Conservation (phyloP, 2,888 invertebrate genomes). For the Imbricaverruca yamaguchii region DNA sequence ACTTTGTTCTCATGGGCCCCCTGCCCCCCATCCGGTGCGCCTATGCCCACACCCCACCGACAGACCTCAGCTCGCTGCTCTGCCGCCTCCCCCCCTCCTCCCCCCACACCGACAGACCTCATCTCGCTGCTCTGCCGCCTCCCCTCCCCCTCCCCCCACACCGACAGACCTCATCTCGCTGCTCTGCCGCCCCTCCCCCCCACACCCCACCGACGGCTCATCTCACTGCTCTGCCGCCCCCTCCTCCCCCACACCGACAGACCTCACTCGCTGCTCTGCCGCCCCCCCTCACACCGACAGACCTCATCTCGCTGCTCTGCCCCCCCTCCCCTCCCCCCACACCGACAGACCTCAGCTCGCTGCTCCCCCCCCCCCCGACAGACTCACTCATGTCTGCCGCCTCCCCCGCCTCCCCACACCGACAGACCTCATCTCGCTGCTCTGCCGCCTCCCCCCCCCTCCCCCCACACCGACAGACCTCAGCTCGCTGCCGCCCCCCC, state of each 20-base stretch:
- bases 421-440: constrained; percentile 28
- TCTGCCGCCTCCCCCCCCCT: constrained; percentile 24
- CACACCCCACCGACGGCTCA: no score
- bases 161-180: constrained; percentile 29
- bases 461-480: no score
- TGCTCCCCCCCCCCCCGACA: not conserved
- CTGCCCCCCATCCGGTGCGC: no score
- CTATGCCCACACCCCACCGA: no score
- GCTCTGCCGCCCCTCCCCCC: constrained; percentile 24
- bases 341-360: not conserved
- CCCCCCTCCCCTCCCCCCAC: no score
- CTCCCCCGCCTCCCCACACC: not conserved
- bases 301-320: not conserved
- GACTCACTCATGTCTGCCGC: not conserved
- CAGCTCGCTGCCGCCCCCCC: no score
- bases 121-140: not conserved
- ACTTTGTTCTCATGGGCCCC: no score
- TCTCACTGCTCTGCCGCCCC: no score
- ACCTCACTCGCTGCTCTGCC: no score
- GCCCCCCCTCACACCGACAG: not conserved
- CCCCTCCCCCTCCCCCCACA: not conserved
- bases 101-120: not conserved
- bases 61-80: not conserved
- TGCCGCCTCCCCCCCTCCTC: no score
- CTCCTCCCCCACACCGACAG: no score